phyloP scores from a whole-genome alignment of 2,797 vertebrate genomes.

The Muraenolepis orangiensis region DNA sequence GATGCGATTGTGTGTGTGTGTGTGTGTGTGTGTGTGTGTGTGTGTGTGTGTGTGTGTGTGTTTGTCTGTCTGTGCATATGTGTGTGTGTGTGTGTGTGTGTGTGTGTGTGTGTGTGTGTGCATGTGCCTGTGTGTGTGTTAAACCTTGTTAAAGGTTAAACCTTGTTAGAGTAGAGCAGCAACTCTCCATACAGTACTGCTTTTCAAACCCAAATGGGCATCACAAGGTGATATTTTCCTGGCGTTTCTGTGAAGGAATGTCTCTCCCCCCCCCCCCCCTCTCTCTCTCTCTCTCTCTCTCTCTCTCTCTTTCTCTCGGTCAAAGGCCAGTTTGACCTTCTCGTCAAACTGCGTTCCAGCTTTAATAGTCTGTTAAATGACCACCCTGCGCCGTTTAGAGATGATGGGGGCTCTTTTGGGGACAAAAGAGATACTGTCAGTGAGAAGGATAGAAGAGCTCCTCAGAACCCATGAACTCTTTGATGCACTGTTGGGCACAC shows the following conservation, averaged over 20 bases:
- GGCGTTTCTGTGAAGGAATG: slow-evolving; percentile 28
- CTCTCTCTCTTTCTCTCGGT: not conserved
- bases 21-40: not conserved
- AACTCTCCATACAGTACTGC: slow-evolving; percentile 1
- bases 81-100: not conserved
- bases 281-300: not conserved
- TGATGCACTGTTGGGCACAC: not conserved
- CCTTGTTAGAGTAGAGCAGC: not conserved
- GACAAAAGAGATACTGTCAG: slow-evolving; percentile 58
- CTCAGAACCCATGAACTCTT: slow-evolving; percentile 14
- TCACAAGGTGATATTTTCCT: slow-evolving; percentile 41
- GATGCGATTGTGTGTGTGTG: not conserved
- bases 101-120: not conserved
- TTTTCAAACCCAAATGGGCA: slow-evolving; percentile 8
- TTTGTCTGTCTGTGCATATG: no score
- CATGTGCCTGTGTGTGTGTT: no score
- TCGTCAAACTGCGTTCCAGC: slow-evolving; percentile 23
- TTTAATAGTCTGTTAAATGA: slow-evolving; percentile 45
- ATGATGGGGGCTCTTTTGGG: slow-evolving; percentile 30
- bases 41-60: not conserved
- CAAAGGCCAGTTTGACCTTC: slow-evolving; percentile 24
- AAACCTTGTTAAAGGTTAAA: not conserved
- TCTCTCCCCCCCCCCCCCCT: slow-evolving; percentile 10
- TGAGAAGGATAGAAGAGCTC: slow-evolving; percentile 21
- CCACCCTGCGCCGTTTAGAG: slow-evolving; percentile 41